Evolutionary conservation across 2,797 vertebrate genomes (phyloP), one percentile per base, ranked within the genome.

Genomic region (Sitta carolinensis): DNA sequence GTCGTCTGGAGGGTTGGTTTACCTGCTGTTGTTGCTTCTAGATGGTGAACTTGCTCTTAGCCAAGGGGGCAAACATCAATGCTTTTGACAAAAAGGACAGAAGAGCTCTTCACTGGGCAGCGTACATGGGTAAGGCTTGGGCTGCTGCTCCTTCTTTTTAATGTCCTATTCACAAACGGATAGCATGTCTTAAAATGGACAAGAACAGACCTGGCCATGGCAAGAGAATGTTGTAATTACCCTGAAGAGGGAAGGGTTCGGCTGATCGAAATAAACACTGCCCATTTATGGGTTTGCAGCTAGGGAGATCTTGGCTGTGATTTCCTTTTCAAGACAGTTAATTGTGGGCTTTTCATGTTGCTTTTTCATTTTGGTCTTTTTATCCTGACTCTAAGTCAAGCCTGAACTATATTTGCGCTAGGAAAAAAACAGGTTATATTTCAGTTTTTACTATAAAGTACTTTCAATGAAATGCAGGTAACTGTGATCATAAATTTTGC

Each of bases 71-170:
- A 72, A 99, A 99, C 97, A 99, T 99, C 97, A 99, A 99, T 36
- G 99, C 99, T 57, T 99, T 99, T 48, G 99, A 99, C 96, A 99
- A 99, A 98, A 99, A 99, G 96, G 99, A 99, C 81, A 98, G 99
- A 88, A 98, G 99, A 30, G 99, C 99, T 67, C 98, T 99, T 94
- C 99, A 99, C 97, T 99, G 99, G 99, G 99, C 99, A 9, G 98
- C 99, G 0, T 99, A 99, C 94, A 99, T 99, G 98, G 99, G 99
- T 99, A 97, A 98, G 98, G 55, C 74, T n/a, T 9, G 32, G 29
- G 26, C 66, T 59, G 27, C 27, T 90, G 25, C 51, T 73, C 30
- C 61, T 89, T 63, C 29, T 51, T 75, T 89, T 78, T 38, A 3
- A 26, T 48, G 58, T 85, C 26, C 45, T 83, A 4, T 62, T 90